phyloP scores from a whole-genome alignment of 1,140 invertebrate species.

The Saccostrea cuccullata region DNA sequence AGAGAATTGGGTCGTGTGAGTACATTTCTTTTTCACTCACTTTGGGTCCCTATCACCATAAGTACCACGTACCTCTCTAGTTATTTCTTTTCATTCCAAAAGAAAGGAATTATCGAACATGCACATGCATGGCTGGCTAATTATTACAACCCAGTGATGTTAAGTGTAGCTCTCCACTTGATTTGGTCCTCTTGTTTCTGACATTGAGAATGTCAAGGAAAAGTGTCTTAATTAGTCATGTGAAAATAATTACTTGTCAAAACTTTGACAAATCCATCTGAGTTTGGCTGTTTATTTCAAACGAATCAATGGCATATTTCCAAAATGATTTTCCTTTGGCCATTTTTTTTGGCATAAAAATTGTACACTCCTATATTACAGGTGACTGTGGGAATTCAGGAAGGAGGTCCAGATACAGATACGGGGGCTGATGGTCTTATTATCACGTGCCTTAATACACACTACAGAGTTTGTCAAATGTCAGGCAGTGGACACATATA shows the following conservation, averaged over 20 bases:
- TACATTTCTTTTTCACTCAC: not conserved
- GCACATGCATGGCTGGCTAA: not conserved
- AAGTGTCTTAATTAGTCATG: not conserved
- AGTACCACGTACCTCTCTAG: not conserved
- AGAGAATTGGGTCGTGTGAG: slow-evolving; percentile 40
- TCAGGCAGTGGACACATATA: too few relatives aligned
- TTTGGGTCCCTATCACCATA: not conserved
- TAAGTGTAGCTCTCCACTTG: not conserved
- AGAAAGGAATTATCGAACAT: slow-evolving; percentile 1
- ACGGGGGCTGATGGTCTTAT: not conserved
- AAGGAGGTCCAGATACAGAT: not conserved
- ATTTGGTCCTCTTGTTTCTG: slow-evolving; percentile 18
- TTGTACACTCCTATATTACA: not conserved
- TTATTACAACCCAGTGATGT: not conserved
- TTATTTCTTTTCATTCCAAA: not conserved
- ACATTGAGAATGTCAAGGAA: not conserved
- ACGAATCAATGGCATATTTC: not conserved
- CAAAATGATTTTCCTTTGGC: not conserved
- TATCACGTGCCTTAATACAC: too few relatives aligned
- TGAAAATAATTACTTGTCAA: not conserved
- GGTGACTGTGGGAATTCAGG: not conserved
- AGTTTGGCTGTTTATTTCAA: not conserved
- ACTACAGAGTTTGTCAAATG: too few relatives aligned
- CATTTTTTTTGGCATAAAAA: too few relatives aligned
- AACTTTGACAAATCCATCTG: not conserved